A percentile compares a stretch with the other conserved stretches of the same genome.
phyloP scores from a whole-genome alignment of 2,113 vertebrate genomes.

The Lampris incognitus region DNA sequence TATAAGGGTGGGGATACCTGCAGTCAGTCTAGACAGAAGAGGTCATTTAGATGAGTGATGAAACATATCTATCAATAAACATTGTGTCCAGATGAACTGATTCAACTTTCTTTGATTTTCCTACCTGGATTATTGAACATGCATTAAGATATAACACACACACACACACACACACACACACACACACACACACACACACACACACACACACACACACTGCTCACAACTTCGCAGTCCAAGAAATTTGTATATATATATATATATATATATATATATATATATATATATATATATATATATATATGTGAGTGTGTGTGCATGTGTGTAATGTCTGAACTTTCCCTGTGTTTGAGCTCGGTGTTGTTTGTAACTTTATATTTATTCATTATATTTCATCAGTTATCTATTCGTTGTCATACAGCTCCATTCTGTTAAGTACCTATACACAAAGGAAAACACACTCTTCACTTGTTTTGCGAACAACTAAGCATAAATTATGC shows the following conservation, averaged over 20 bases:
- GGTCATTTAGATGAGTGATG: too few relatives aligned
- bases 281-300: background rate
- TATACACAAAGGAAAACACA: constrained; percentile 4
- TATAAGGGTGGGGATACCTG: too few relatives aligned
- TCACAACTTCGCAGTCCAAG: constrained; percentile 11
- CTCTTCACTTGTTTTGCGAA: constrained; percentile 18
- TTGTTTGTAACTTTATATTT: background rate
- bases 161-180: constrained; percentile 6
- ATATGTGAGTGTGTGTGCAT: background rate
- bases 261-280: background rate
- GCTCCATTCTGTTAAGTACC: background rate
- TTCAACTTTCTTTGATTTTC: too few relatives aligned
- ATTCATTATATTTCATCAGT: background rate
- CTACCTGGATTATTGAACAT: too few relatives aligned
- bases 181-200: constrained; percentile 39
- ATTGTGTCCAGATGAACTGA: too few relatives aligned
- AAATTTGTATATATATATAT: background rate
- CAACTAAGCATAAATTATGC: constrained; percentile 45
- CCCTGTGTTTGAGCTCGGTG: background rate
- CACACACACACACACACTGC: background rate
- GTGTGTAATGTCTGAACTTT: constrained; percentile 9
- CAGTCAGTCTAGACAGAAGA: too few relatives aligned
- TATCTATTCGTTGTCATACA: constrained; percentile 32
- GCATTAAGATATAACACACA: background rate
- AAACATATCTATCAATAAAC: too few relatives aligned